phyloP scores from a whole-genome alignment of 2,888 invertebrate species.

The Metopia argyrocephala region DNA sequence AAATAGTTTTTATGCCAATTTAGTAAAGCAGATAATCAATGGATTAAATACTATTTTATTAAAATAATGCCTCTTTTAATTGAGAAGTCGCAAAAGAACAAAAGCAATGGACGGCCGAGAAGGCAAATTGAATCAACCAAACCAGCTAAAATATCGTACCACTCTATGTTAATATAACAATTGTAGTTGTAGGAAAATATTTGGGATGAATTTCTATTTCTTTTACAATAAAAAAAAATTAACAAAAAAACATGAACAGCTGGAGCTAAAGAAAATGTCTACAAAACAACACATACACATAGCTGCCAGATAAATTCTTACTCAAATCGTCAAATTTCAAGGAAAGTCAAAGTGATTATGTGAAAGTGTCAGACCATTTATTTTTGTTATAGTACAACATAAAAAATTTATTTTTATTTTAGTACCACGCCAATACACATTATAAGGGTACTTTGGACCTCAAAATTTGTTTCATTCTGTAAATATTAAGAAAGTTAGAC shows the following conservation, averaged over 20 bases:
- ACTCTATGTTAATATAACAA: neutral
- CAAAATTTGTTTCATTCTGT: no score
- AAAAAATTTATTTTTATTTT: no score
- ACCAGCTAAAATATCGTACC: neutral
- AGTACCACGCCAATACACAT: no score
- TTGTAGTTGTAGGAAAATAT: conserved; percentile 3
- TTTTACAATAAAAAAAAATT: neutral
- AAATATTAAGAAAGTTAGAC: no score
- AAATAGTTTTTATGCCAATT: neutral
- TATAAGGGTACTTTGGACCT: no score
- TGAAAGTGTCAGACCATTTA: no score
- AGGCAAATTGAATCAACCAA: neutral
- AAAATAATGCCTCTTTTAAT: neutral
- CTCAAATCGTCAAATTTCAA: no score
- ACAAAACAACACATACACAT: neutral
- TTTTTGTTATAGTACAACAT: no score
- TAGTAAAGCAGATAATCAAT: neutral
- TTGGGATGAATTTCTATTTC: neutral
- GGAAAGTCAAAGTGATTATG: no score
- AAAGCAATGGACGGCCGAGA: neutral
- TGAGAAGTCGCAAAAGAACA: neutral
- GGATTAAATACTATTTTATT: neutral
- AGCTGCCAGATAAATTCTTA: no score
- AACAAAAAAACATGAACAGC: neutral
- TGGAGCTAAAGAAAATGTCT: conserved; percentile 16